phyloP scores from a whole-genome alignment of 2,797 vertebrate genomes.

The Platalea minor region DNA sequence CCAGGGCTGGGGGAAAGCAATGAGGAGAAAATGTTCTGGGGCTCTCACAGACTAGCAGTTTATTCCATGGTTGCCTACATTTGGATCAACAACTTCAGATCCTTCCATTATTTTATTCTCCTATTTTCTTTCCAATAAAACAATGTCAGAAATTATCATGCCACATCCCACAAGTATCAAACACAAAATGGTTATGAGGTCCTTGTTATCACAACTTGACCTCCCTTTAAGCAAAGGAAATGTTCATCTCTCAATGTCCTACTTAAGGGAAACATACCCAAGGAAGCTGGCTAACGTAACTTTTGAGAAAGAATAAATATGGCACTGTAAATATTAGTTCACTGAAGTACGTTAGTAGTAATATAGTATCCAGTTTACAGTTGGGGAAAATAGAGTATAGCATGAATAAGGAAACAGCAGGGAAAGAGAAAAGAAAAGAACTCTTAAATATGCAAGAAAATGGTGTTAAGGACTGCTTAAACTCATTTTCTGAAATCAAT shows the following conservation, averaged over 20 bases:
- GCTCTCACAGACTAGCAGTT: background rate
- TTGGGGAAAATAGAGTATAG: background rate
- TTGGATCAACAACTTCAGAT: background rate
- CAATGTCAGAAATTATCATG: background rate
- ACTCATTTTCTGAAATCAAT: background rate
- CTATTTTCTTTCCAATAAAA: background rate
- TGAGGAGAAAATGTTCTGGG: background rate
- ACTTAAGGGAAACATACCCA: background rate
- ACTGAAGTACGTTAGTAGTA: background rate
- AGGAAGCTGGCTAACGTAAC: background rate
- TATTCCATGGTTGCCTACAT: background rate
- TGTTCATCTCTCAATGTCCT: background rate
- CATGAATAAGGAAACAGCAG: background rate
- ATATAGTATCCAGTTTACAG: background rate
- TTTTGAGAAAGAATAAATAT: background rate
- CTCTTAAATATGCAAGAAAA: background rate
- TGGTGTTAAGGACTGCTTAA: background rate
- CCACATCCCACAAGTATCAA: background rate
- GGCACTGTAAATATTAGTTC: background rate
- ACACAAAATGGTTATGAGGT: background rate
- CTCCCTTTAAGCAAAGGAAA: background rate
- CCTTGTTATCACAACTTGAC: background rate
- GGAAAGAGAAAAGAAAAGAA: background rate
- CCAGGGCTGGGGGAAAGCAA: background rate
- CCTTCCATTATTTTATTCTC: background rate